phyloP scores from a whole-genome alignment of 2,113 vertebrate species.

The Hassar affinis region DNA sequence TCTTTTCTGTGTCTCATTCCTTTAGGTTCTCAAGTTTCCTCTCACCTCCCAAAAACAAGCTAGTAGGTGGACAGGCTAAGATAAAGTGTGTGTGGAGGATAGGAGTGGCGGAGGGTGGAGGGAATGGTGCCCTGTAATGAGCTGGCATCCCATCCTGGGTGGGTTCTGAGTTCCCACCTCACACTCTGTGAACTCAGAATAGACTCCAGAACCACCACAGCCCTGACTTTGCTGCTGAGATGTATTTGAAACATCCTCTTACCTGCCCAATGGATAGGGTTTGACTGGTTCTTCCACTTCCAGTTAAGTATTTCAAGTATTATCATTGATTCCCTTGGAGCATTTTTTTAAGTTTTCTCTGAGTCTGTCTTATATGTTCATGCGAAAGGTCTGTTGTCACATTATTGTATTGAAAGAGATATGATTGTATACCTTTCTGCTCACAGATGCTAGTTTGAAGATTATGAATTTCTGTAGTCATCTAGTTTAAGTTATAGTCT shows the following conservation, averaged over 20 bases:
- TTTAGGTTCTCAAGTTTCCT: not conserved
- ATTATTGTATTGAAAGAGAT: not conserved
- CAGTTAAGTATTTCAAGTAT: too few relatives aligned
- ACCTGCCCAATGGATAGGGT: not conserved
- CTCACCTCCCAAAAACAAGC: not conserved
- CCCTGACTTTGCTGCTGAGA: not conserved
- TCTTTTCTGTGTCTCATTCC: not conserved
- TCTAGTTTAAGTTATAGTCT: not conserved
- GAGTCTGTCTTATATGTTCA: slow-evolving; percentile 13
- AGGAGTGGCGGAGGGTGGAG: too few relatives aligned
- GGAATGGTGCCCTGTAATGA: not conserved
- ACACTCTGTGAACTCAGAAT: not conserved
- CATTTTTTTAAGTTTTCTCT: slow-evolving; percentile 5
- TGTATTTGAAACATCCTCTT: slow-evolving; percentile 2
- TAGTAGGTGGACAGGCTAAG: not conserved
- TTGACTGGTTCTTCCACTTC: not conserved
- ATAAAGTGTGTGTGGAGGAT: not conserved
- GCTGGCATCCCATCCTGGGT: not conserved
- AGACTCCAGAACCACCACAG: not conserved
- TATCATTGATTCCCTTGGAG: not conserved
- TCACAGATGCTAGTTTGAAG: not conserved
- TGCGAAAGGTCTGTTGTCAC: not conserved
- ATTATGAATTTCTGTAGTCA: not conserved
- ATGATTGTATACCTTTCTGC: not conserved
- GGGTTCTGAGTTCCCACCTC: not conserved